Evolutionary conservation across 2,888 invertebrate species (phyloP).

Genomic region (Drosophila melanosoma): DNA sequence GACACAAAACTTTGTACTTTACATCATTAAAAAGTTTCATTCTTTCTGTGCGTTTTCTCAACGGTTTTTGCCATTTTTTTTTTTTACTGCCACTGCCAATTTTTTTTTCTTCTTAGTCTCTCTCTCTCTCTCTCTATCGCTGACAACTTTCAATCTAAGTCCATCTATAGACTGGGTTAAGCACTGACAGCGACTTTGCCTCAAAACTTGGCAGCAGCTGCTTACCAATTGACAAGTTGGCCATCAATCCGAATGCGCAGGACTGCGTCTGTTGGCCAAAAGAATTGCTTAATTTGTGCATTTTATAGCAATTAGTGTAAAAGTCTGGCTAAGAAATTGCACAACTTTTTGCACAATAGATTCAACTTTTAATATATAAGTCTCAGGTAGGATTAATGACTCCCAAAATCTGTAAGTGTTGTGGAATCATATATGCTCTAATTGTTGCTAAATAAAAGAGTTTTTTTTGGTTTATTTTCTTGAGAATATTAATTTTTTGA

Average conservation of each 20-base stretch:
- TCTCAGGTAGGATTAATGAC: slow-evolving; percentile 13
- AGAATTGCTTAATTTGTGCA: slow-evolving; percentile 66
- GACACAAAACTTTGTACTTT: slow-evolving; percentile 83
- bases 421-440: neutral
- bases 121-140: slow-evolving; percentile 3
- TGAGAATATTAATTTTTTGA: neutral
- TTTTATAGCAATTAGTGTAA: slow-evolving; percentile 58
- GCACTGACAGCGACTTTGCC: slow-evolving; percentile 58
- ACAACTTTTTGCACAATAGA: slow-evolving; percentile 43
- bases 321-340: slow-evolving; percentile 37
- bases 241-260: slow-evolving; percentile 61
- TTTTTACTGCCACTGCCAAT: slow-evolving; percentile 27
- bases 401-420: slow-evolving; percentile 3
- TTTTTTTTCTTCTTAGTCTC: slow-evolving; percentile 3
- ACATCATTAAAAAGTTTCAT: slow-evolving; percentile 84
- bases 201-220: slow-evolving; percentile 37
- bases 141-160: slow-evolving; percentile 58
- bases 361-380: slow-evolving; percentile 23
- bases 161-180: slow-evolving; percentile 68
- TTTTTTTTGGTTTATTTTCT: neutral
- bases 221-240: slow-evolving; percentile 74
- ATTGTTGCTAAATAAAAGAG: neutral
- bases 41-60: slow-evolving; percentile 62
- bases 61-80: slow-evolving; percentile 22
- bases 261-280: slow-evolving; percentile 21